A percentile compares a stretch with the other conserved stretches of the same genome.
These are phyloP conservation scores for Leptoclinus maculatus DNA, from an alignment of 2,797 vertebrate genomes.

Conservation along the genomic window DNA sequence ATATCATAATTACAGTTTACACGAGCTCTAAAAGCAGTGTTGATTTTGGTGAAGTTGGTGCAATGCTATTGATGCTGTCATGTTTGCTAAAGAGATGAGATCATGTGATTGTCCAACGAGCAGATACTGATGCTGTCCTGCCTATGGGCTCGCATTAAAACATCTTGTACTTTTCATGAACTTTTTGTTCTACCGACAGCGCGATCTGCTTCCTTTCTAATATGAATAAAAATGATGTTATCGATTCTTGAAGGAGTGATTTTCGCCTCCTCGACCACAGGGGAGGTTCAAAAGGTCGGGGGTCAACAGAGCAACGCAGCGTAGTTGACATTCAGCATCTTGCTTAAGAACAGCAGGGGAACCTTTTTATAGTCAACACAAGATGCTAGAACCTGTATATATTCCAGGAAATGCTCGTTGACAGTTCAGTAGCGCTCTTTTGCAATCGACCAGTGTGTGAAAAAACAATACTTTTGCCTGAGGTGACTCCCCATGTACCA, in stretches of 20 bases:
- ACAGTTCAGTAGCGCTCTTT: not conserved
- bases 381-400: not conserved
- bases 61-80: not conserved
- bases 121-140: not conserved
- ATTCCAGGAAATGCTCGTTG: not conserved
- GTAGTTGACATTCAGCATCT: not conserved
- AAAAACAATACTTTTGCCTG: not conserved
- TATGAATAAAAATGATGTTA: constrained; percentile 34
- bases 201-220: constrained; percentile 2
- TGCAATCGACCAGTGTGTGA: not conserved
- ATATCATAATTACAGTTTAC: not conserved
- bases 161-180: constrained; percentile 5
- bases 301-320: not conserved
- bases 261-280: not conserved
- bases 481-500: not conserved
- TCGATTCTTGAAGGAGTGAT: constrained; percentile 23
- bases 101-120: not conserved
- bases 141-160: not conserved
- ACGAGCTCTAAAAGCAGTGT: not conserved
- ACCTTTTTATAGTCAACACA: not conserved
- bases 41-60: not conserved
- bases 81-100: not conserved
- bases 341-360: not conserved
- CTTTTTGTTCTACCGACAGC: not conserved
- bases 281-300: constrained; percentile 19